phyloP scores from a whole-genome alignment of 1,140 invertebrate genomes.

The Eciton burchellii region DNA sequence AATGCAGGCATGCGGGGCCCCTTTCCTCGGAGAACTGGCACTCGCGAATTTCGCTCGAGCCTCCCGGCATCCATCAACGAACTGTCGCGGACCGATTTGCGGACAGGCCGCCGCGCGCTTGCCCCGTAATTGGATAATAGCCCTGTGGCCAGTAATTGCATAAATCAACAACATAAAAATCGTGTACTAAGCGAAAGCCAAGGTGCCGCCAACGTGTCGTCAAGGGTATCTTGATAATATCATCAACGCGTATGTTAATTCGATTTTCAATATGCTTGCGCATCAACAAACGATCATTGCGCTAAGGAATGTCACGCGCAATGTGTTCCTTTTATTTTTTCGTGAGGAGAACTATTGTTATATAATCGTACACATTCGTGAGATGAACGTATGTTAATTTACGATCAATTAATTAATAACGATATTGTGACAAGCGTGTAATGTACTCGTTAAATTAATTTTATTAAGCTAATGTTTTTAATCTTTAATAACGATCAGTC shows the following conservation, averaged over 20 bases:
- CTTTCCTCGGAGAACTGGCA: slow-evolving; percentile 36
- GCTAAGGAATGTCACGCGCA: not conserved
- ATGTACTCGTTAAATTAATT: too few relatives aligned
- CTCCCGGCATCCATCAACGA: not conserved
- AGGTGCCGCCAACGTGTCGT: not conserved
- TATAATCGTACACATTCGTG: too few relatives aligned
- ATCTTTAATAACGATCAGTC: not conserved
- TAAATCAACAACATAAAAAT: slow-evolving; percentile 15
- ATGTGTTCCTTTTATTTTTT: slow-evolving; percentile 21
- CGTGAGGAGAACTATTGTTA: too few relatives aligned
- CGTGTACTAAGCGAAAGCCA: not conserved
- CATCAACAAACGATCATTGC: not conserved
- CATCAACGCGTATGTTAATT: not conserved
- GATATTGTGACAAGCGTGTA: too few relatives aligned
- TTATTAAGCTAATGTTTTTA: too few relatives aligned
- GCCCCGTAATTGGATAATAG: slow-evolving; percentile 49
- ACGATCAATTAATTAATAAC: too few relatives aligned
- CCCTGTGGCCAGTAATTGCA: not conserved
- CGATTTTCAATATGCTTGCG: not conserved
- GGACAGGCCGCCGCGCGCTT: not conserved
- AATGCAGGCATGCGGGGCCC: slow-evolving; percentile 29
- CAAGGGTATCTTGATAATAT: slow-evolving; percentile 13
- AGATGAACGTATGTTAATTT: too few relatives aligned
- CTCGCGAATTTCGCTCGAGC: slow-evolving; percentile 25
- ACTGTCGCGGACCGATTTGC: not conserved